Base-by-base conservation (phyloP, 2,888 invertebrate genomes). In the Euplexia lucipara region DNA sequence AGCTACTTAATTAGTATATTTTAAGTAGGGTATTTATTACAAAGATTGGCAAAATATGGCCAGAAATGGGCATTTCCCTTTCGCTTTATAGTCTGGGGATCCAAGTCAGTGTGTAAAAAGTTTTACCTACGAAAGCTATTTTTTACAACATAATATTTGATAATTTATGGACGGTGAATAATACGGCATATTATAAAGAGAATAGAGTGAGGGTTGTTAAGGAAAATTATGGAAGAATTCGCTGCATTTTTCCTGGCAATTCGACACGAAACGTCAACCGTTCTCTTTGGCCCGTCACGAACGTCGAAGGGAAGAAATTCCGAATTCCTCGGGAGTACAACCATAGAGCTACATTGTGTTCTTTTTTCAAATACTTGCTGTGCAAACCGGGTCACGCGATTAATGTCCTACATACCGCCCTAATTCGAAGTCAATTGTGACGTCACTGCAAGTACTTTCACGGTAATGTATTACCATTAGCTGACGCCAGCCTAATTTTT, bases 321-420 rank as follows among this genome's bases (percentile, higher is more conserved):
- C n/a, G 14, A 48, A 44, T 48, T 18, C 12, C 10, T 20, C 39
- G 10, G 47, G 32, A 63, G 20, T 26, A 57, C 16, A 49, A 63
- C 45, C 58, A 48, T 60, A 60, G 32, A 58, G 37, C 48, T 4
- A 16, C 16, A 32, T 32, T 18, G 47, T 57, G 52, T 57, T 63
- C 71, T 42, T 59, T 76, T 56, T 70, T 70, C 47, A 57, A 71
- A 65, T 70, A 70, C 59, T 63, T 69, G 34, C 42, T 52, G 45
- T 56, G 39, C 32, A 65, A 80, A 77, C 70, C 69, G 70, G 83
- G 86, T 87, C 86, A 87, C 84, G 83, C 79, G 79, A 85, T 76
- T 80, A 79, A 70, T 79, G 84, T 74, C 81, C 83, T 75, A 85
- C 79, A 85, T 86, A 82, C 75, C 75, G 78, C 68, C 81, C 81